Base-by-base conservation (phyloP, 2,888 invertebrate species). In the Andrena minutula region DNA sequence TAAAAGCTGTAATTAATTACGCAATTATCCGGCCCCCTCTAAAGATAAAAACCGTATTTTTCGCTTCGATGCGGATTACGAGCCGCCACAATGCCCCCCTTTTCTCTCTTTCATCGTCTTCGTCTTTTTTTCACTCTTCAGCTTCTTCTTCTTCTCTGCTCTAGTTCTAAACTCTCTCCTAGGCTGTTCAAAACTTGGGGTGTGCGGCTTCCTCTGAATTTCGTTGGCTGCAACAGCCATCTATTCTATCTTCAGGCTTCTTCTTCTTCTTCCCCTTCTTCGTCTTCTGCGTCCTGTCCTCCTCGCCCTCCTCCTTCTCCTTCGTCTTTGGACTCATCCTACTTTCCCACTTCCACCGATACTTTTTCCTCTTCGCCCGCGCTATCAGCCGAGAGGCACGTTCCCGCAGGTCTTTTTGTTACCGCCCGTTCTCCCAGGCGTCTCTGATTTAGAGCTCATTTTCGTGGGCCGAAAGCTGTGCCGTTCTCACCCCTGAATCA, bases 1-100 rank as follows among this genome's bases (percentile, higher is more conserved):
- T 91, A 90, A 91, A 89, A 88, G 86, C 88, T 80, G 89, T 91
- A 92, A 92, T 92, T 91, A 93, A 92, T 92, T 92, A 91, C 89
- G 89, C 90, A 91, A 92, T 93, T 92, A 92, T 90, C 91, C 89
- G 79, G 84, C 77, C 87, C 86, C 85, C 82, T 87, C 87, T 86
- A 86, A 79, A 89, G 88, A 89, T 90, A 89, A 90, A 90, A 91
- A 87, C 81, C 89, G 87, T 90, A 89, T 90, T 92, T 91, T 90
- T 90, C 88, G 87, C 87, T 90, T 90, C 88, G 90, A 90, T 90
- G 89, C 89, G 87, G 89, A 85, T 89, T 88, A 84, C 88, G 64
- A 73, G 56, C 53, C 73, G 80, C 79, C 72, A 71, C 79, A 74
- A 70, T 75, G 72, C 60, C 75, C 69, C 41, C 68, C 35, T 47